Evolutionary conservation across 2,888 invertebrate genomes (phyloP), one percentile per base, ranked within the genome.

Genomic region (Heliconius ethilla): DNA sequence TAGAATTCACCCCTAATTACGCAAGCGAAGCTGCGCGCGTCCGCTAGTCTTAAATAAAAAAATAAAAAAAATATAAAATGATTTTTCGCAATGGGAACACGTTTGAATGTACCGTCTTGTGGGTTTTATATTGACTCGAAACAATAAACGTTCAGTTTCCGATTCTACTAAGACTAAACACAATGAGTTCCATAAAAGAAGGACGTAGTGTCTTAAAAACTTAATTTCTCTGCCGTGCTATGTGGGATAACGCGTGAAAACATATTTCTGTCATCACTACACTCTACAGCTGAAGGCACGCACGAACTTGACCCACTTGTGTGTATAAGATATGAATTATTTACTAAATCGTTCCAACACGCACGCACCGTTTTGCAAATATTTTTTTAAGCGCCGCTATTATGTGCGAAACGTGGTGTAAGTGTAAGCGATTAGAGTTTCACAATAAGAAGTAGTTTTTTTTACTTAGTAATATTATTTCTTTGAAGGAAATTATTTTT

Each of bases 271-370:
- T 25, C 63, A 55, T 5, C 27, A 33, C 33, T 27, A 65, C 37
- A 72, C 55, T 51, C 37, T 33, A 55, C 55, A 40, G 65, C 45
- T 10, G 25, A 15, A 82, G 81, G 82, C 87, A 88, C 87, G 86
- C 89, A 59, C n/a, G 88, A 89, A 90, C 91, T 92, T 92, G 92
- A 91, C 92, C 92, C 82, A 91, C 83, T 89, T 90, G 81, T 80
- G 80, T 59, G 37, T 59, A 59, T 18, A 9, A 85, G 81, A 85
- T 85, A 90, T 90, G 87, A 89, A 89, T 91, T 89, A 90, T 90
- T 89, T 85, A 89, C 86, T 65, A 81, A 83, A 83, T 82, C 82
- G 82, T 82, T 82, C 83, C 85, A 82, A 86, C 85, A 83, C 83
- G 84, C 83, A 83, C 82, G 83, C 84, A 82, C 82, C 81, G 80